phyloP scores from a whole-genome alignment of 2,113 vertebrate species.

The Neolamprologus hecqui region DNA sequence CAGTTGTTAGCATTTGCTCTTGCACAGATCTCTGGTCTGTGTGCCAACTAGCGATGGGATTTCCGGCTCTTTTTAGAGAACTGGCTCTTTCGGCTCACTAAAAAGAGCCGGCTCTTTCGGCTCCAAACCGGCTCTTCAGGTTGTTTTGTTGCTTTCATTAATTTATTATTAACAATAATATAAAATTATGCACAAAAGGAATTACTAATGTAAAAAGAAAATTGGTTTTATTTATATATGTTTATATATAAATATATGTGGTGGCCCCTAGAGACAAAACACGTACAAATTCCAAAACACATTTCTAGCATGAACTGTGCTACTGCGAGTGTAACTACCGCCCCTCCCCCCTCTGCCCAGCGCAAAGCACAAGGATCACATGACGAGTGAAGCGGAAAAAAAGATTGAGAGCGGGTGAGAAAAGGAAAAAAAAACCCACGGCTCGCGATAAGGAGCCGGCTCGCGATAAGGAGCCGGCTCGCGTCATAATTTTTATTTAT shows the following conservation, averaged over 20 bases:
- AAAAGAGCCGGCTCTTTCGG: not conserved
- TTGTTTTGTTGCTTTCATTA: not conserved
- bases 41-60: not conserved
- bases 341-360: not conserved
- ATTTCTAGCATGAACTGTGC: not conserved
- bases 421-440: fast-evolving
- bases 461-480: not conserved
- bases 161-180: not conserved
- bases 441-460: not conserved
- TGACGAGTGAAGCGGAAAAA: not conserved
- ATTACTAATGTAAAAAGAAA: not conserved
- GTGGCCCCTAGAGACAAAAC: not conserved
- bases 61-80: not conserved
- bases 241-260: not conserved
- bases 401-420: not conserved
- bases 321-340: not conserved
- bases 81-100: not conserved
- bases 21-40: no score
- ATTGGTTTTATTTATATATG: not conserved
- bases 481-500: not conserved
- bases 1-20: no score
- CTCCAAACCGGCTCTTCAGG: fast-evolving
- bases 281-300: not conserved
- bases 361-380: not conserved
- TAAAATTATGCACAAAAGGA: not conserved